Evolutionary conservation across 2,888 invertebrate species (phyloP).

Genomic region (Podabrus alpinus): DNA sequence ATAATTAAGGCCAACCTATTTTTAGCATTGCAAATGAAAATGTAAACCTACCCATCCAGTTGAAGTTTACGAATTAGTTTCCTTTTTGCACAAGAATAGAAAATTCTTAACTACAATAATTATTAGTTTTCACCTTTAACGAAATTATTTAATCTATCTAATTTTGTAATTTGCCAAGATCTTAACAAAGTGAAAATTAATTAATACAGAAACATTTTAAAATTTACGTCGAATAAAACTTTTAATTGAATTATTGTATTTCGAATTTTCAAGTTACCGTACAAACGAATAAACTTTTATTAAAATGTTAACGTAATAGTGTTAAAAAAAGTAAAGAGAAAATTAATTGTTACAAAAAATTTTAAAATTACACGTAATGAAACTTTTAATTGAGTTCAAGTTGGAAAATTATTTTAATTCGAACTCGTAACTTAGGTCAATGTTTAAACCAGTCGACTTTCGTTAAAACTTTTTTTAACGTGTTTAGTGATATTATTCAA

Average conservation of each 20-base stretch:
- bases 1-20: background rate
- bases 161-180: background rate
- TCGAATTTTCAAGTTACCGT: background rate
- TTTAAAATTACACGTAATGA: background rate
- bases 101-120: background rate
- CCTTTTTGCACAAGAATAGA: background rate
- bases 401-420: background rate
- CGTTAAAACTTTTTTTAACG: background rate
- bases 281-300: background rate
- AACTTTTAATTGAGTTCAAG: background rate
- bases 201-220: background rate
- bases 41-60: too few species aligned
- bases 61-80: too few species aligned
- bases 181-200: background rate
- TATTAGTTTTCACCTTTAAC: background rate
- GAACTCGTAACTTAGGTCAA: background rate
- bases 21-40: background rate
- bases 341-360: background rate
- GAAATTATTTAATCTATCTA: background rate
- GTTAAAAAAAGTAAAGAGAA: background rate
- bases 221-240: background rate
- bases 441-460: background rate
- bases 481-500: background rate
- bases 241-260: too few species aligned
- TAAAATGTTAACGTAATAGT: background rate